Base-by-base conservation (phyloP, 2,888 invertebrate species). In the Limnephilus rhombicus region DNA sequence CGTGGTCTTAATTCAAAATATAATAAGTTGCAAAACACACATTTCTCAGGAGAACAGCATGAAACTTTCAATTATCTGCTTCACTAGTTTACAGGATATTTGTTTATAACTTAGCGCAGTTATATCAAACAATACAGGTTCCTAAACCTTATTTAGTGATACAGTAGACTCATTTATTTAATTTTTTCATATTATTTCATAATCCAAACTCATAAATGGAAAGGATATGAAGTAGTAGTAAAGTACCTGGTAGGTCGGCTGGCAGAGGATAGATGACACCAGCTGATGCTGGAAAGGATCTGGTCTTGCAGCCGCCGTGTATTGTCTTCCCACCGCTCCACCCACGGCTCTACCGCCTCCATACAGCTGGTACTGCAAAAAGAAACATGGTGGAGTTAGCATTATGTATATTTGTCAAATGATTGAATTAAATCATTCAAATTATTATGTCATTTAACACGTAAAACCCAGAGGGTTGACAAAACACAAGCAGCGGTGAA, bases 261-360 rank as follows among this genome's bases (percentile, higher is more conserved):
- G 99, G 95, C 99, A 99, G 91, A 99, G 96, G 94, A 99, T 98
- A 88, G 99, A 99, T n/a, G 99, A 98, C 80, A 99, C 98, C 95
- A 99, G 97, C 95, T 99, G 98, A 94, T 98, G 98, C 94, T 98
- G 98, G 96, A 99, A 99, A 86, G 98, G 98, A 95, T 98, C 98
- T 0, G 98, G 97, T 94, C 97, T 96, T 45, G 96, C 96, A 92
- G 93, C 93, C 3, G 94, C 91, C 4, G 96, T 95, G 96, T 98
- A 98, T 95, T 97, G 98, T 93, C 97, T 96, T 94, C 97, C 98
- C 94, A 96, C 97, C 94, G 96, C 97, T 94, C 97, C 96, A 93
- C 90, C 92, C 92, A 95, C 95, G 94, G 95, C 94, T 85, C 95
- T 95, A 94, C 97, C 96, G 13, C 97, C 97, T 94, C 96, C 95